phyloP scores from a whole-genome alignment of 2,888 invertebrate genomes.

The Heliconius cydno region DNA sequence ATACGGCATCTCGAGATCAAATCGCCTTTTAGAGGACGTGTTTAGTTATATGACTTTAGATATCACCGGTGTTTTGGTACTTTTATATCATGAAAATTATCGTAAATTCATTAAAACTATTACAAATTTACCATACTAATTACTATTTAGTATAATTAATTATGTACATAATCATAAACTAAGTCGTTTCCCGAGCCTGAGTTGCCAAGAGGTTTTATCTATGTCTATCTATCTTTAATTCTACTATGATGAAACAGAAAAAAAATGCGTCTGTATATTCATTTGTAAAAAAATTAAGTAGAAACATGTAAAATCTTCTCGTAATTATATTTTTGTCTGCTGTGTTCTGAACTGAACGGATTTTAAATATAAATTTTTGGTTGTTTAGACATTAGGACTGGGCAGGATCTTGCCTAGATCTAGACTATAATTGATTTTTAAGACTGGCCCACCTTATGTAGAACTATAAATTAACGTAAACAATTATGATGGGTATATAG shows the following conservation, averaged over 20 bases:
- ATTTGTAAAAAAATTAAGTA: neutral
- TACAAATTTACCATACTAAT: neutral
- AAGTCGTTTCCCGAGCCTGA: neutral
- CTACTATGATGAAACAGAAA: neutral
- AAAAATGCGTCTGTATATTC: neutral
- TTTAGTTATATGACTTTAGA: slow-evolving; percentile 9
- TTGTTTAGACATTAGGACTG: too few species aligned
- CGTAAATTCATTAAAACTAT: neutral
- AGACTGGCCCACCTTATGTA: too few species aligned
- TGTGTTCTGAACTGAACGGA: too few species aligned
- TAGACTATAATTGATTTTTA: too few species aligned
- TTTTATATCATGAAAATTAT: slow-evolving; percentile 1
- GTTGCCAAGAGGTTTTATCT: neutral
- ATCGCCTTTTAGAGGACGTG: slow-evolving; percentile 9
- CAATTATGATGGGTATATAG: too few species aligned
- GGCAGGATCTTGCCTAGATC: too few species aligned
- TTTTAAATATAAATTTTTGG: too few species aligned
- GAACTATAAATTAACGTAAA: too few species aligned
- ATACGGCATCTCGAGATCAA: slow-evolving; percentile 37
- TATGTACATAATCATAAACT: neutral
- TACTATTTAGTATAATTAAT: neutral
- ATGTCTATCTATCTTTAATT: neutral
- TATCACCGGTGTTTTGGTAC: neutral
- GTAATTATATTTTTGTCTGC: too few species aligned
- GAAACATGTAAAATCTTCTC: neutral